These are phyloP conservation scores for cat (Felis catus) DNA, from an alignment of 2,113 vertebrate species.

Conservation along the genomic window DNA sequence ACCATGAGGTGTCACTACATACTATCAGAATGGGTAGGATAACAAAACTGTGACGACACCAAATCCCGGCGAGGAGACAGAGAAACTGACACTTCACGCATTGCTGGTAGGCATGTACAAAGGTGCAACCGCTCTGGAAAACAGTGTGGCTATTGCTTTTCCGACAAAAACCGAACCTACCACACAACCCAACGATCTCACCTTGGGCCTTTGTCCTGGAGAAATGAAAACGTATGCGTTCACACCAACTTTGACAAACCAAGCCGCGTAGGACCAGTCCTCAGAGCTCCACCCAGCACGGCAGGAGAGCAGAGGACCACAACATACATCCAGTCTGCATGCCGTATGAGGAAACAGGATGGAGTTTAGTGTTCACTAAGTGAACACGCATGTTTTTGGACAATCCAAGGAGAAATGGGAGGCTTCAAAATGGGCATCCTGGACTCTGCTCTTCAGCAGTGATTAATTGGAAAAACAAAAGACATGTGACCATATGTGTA, in stretches of 20 bases:
- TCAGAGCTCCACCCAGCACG: not conserved
- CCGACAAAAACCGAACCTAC: not conserved
- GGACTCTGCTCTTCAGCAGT: not conserved
- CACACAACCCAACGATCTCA: not conserved
- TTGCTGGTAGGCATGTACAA: not conserved
- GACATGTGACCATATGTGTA: not conserved
- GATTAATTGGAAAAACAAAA: not conserved
- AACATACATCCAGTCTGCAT: no score
- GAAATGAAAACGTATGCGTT: not conserved
- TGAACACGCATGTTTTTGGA: not conserved
- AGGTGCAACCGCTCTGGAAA: not conserved
- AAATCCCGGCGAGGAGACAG: not conserved
- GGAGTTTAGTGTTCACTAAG: fast-evolving
- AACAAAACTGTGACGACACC: not conserved
- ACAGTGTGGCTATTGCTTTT: not conserved
- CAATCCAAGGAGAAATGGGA: not conserved
- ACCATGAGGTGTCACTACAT: no score
- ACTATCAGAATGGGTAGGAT: not conserved
- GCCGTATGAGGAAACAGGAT: not conserved
- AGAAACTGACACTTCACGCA: not conserved
- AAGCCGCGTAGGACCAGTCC: not conserved
- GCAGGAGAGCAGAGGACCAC: not conserved
- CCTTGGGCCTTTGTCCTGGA: not conserved
- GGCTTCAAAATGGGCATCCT: not conserved
- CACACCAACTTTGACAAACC: not conserved